phyloP scores from a whole-genome alignment of 2,888 invertebrate genomes.

The Microchrysa polita region DNA sequence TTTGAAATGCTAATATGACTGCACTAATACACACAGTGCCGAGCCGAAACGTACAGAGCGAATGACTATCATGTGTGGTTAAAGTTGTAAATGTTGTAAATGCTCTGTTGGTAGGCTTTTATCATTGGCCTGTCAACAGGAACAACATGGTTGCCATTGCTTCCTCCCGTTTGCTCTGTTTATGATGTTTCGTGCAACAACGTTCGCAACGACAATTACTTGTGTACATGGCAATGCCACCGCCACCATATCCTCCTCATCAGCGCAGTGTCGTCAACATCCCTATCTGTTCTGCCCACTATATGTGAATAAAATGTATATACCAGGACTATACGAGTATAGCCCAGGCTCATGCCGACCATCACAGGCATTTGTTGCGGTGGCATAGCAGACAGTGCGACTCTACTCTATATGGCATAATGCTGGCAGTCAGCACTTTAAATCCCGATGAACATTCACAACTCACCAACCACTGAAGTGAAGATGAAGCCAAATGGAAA shows the following conservation, averaged over 20 bases:
- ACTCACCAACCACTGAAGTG: constrained; percentile 15
- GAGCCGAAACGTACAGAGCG: too few species aligned
- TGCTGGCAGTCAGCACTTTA: constrained; percentile 3
- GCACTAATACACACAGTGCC: too few species aligned
- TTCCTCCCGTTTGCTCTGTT: constrained; percentile 13
- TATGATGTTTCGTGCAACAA: background rate
- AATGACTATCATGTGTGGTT: background rate
- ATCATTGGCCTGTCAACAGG: constrained; percentile 16
- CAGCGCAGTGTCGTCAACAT: background rate
- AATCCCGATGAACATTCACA: constrained; percentile 11
- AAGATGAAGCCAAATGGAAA: constrained; percentile 22
- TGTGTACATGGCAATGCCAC: constrained; percentile 1
- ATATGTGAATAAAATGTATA: too few species aligned
- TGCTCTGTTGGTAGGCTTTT: constrained; percentile 15
- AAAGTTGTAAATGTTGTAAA: constrained; percentile 19
- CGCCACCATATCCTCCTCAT: too few species aligned
- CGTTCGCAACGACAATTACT: constrained; percentile 15
- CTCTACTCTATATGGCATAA: too few species aligned
- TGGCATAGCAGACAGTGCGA: too few species aligned
- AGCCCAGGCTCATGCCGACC: too few species aligned
- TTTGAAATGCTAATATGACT: too few species aligned
- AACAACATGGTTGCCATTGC: constrained; percentile 14
- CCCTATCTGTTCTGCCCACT: background rate
- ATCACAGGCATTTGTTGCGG: too few species aligned
- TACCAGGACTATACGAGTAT: too few species aligned